Evolutionary conservation across 2,797 vertebrate species (phyloP).

Genomic region (Gephyroberyx darwinii): DNA sequence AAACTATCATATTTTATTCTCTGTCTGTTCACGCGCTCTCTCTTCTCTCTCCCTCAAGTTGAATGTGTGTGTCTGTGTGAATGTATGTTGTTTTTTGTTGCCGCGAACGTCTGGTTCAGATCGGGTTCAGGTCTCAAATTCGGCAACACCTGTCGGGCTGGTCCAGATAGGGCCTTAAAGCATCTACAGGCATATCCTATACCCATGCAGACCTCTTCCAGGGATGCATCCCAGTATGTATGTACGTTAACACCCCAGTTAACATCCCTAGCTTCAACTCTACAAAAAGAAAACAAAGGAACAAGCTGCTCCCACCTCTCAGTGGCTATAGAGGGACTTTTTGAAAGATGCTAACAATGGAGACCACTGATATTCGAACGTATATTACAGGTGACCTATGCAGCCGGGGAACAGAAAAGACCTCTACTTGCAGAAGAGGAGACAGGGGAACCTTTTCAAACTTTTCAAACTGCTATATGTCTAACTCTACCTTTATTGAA

Average conservation of each 20-base stretch:
- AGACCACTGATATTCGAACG: conserved; percentile 42
- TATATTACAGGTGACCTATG: conserved; percentile 39
- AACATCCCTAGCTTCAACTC: not conserved
- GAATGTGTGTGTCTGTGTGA: no score
- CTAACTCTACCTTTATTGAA: conserved; percentile 16
- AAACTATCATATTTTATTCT: no score
- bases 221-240: not conserved
- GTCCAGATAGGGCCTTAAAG: no score
- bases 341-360: conserved; percentile 21
- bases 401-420: conserved; percentile 11
- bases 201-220: no score
- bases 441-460: conserved; percentile 51
- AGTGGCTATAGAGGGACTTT: not conserved
- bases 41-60: no score
- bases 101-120: no score
- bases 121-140: no score
- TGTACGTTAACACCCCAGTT: not conserved
- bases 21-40: no score
- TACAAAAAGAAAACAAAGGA: not conserved
- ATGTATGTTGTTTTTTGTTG: no score
- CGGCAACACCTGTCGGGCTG: no score
- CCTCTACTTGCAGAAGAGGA: conserved; percentile 6
- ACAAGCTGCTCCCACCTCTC: not conserved
- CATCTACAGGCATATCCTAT: no score
- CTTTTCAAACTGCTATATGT: conserved; percentile 30